A percentile compares a stretch with the other conserved stretches of the same genome.
Conservation (phyloP, 2,797 vertebrate species). For the Sebastes steindachneri region DNA sequence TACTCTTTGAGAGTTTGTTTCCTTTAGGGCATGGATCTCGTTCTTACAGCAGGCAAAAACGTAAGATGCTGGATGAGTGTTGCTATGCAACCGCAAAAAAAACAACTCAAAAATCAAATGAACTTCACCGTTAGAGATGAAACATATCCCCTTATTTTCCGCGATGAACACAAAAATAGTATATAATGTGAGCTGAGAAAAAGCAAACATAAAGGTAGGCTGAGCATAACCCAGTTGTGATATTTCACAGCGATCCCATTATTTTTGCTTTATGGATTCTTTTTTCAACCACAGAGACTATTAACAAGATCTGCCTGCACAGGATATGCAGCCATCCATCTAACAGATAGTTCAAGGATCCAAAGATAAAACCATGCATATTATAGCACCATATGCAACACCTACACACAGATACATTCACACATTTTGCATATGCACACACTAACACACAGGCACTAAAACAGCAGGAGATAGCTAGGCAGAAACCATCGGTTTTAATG, state of each 20-base stretch:
- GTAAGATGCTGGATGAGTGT: not conserved
- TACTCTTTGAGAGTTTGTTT: slow-evolving; percentile 2
- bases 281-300: slow-evolving; percentile 12
- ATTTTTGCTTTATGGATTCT: slow-evolving; percentile 17
- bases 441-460: not conserved
- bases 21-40: not conserved
- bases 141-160: not conserved
- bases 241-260: slow-evolving; percentile 2
- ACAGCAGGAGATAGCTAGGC: not conserved
- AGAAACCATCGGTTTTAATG: not conserved
- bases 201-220: not conserved
- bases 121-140: not conserved
- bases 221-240: not conserved
- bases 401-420: not conserved
- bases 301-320: slow-evolving; percentile 12
- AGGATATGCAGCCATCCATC: slow-evolving; percentile 2
- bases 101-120: not conserved
- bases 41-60: not conserved
- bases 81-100: slow-evolving; percentile 7
- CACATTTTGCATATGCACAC: not conserved
- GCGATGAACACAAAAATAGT: not conserved
- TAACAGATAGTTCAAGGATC: slow-evolving; percentile 8
- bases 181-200: not conserved
- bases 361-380: not conserved
- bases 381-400: not conserved